phyloP scores from a whole-genome alignment of 2,888 invertebrate species.

The Xestobium rufovillosum region DNA sequence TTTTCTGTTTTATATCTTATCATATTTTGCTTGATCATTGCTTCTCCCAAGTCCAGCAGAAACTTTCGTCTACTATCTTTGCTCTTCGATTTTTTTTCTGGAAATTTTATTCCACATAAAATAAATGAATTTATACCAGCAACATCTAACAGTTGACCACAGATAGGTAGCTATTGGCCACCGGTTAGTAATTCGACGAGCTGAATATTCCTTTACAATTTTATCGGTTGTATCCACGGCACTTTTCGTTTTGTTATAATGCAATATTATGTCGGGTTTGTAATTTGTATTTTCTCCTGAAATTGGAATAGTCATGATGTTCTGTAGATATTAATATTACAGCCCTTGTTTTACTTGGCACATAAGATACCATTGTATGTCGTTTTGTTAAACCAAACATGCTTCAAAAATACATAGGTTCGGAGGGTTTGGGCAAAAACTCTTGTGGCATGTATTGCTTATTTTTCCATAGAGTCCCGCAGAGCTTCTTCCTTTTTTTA shows the following conservation, averaged over 20 bases:
- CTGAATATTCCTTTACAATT: constrained; percentile 18
- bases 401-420: constrained; percentile 13
- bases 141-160: constrained; percentile 19
- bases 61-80: constrained; percentile 17
- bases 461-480: constrained; percentile 18
- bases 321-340: constrained; percentile 17
- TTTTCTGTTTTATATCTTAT: background rate
- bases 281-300: constrained; percentile 16
- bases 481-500: constrained; percentile 9
- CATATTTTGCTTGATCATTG: constrained; percentile 12
- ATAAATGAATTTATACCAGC: constrained; percentile 18
- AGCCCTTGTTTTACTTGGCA: constrained; percentile 14
- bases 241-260: constrained; percentile 24
- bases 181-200: constrained; percentile 1
- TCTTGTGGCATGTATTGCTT: constrained; percentile 16
- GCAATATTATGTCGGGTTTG: constrained; percentile 23
- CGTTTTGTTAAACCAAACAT: constrained; percentile 21
- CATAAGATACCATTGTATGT: constrained; percentile 18
- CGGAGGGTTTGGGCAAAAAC: constrained; percentile 9
- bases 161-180: constrained; percentile 2
- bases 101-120: constrained; percentile 17
- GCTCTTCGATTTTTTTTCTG: constrained; percentile 12
- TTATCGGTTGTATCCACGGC: constrained; percentile 22
- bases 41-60: constrained; percentile 19
- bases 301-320: constrained; percentile 16